Base-by-base conservation (phyloP, 2,888 invertebrate genomes). In the Alsophila aescularia region DNA sequence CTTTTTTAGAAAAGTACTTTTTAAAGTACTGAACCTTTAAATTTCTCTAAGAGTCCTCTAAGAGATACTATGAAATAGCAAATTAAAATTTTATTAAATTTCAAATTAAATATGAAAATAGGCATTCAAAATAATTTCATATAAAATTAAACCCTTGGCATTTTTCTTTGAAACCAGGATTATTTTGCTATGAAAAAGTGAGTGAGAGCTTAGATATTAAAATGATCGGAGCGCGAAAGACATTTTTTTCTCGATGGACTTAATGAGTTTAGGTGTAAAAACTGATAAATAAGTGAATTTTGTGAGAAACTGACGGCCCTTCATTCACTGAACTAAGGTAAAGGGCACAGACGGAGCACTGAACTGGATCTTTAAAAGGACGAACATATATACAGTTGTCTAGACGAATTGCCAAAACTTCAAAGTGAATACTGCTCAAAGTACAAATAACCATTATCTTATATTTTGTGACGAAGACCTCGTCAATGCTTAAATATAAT, bases 311-410 rank as follows among this genome's bases (percentile, higher is more conserved):
- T 62, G 70, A 66, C 65, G 47, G 68, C 13, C 6, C 12, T 61
- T 62, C 65, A 65, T 69, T 64, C 64, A 65, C 58, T 64, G 60
- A 42, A 44, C 53, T 53, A 70, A 74, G 50, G 62, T 61, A 60
- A 66, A 74, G 76, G 79, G 73, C 80, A 51, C 41, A 75, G 75
- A 78, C 77, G 58, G 82, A 67, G 69, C 80, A 74, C 62, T 79
- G 81, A 83, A 79, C 83, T 70, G 59, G 72, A 77, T 72, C 67
- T 71, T 68, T 42, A 66, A 69, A 73, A 77, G 75, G 77, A 57
- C 77, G 59, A 70, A 67, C 65, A 60, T 47, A 69, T 67, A 53
- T 65, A 68, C 66, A 69, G 44, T 68, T 66, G 77, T 76, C 77
- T 77, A 75, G 79, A 77, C 74, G 55, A 72, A 66, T 72, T 62